Evolutionary conservation across 2,888 invertebrate genomes (phyloP).

Genomic region (Atethmia centrago): DNA sequence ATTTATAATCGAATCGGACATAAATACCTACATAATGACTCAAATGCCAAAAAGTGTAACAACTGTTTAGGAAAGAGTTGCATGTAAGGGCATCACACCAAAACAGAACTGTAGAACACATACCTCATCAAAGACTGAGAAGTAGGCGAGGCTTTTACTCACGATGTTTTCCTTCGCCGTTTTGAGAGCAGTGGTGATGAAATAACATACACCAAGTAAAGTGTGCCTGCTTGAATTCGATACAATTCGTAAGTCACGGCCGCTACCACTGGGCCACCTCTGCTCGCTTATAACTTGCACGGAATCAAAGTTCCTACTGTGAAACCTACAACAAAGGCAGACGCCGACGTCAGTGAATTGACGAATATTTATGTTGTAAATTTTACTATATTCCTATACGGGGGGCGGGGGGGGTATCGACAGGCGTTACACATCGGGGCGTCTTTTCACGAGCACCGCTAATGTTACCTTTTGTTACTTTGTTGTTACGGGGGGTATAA

Average conservation of each 20-base stretch:
- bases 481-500: constrained; percentile 38
- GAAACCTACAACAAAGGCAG: constrained; percentile 79
- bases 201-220: too few species aligned
- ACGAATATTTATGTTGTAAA: constrained; percentile 85
- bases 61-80: background rate
- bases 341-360: constrained; percentile 80
- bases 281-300: constrained; percentile 57
- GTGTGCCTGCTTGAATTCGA: too few species aligned
- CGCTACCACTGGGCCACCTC: background rate
- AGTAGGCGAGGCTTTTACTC: background rate
- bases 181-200: background rate
- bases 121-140: background rate
- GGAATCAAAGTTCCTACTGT: constrained; percentile 66
- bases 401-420: constrained; percentile 60
- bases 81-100: too few species aligned
- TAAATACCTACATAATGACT: too few species aligned
- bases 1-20: too few species aligned
- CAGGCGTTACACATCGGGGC: constrained; percentile 60
- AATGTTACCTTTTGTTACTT: constrained; percentile 58
- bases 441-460: constrained; percentile 61
- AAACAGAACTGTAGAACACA: background rate
- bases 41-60: too few species aligned
- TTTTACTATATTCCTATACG: constrained; percentile 73
- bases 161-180: background rate
- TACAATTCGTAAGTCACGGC: background rate